phyloP scores from a whole-genome alignment of 2,888 invertebrate species.

The Caenorhabditis sp. region DNA sequence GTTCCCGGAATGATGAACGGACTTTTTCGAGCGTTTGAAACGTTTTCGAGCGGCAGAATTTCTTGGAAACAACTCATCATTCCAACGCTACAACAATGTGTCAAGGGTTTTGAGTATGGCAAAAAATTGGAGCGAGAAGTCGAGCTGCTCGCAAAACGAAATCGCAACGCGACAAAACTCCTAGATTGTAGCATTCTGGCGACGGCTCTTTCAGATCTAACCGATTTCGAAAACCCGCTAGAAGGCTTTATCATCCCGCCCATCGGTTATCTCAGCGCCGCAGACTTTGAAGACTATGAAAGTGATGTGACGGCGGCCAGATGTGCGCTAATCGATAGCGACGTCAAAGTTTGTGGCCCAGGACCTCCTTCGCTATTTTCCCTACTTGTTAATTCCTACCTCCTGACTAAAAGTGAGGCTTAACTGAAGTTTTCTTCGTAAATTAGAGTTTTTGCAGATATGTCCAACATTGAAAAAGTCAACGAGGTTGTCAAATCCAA shows the following conservation, averaged over 20 bases:
- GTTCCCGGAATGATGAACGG: slow-evolving; percentile 43
- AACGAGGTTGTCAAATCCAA: slow-evolving; percentile 22
- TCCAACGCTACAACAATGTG: slow-evolving; percentile 33
- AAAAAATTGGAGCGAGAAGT: slow-evolving; percentile 18
- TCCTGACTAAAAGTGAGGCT: slow-evolving; percentile 18
- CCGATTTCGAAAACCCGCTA: slow-evolving; percentile 42
- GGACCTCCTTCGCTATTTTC: slow-evolving; percentile 40
- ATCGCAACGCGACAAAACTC: background rate
- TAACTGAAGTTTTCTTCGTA: background rate
- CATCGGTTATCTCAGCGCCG: slow-evolving; percentile 25
- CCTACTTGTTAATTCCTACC: slow-evolving; percentile 18
- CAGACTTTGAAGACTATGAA: slow-evolving; percentile 47
- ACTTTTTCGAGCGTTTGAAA: slow-evolving; percentile 27
- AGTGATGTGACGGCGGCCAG: slow-evolving; percentile 22
- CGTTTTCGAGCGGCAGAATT: slow-evolving; percentile 23
- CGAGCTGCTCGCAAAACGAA: slow-evolving; percentile 2
- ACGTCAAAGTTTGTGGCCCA: slow-evolving; percentile 40
- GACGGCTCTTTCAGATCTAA: slow-evolving; percentile 35
- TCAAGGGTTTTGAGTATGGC: slow-evolving; percentile 26
- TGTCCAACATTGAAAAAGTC: slow-evolving; percentile 32
- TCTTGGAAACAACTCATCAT: slow-evolving; percentile 29
- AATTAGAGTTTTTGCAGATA: slow-evolving; percentile 14
- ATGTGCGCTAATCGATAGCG: slow-evolving; percentile 20
- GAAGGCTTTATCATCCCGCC: slow-evolving; percentile 39
- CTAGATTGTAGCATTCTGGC: slow-evolving; percentile 33